These are phyloP conservation scores for Prolemur simus DNA, from an alignment of 2,113 vertebrate species.

Conservation along the genomic window DNA sequence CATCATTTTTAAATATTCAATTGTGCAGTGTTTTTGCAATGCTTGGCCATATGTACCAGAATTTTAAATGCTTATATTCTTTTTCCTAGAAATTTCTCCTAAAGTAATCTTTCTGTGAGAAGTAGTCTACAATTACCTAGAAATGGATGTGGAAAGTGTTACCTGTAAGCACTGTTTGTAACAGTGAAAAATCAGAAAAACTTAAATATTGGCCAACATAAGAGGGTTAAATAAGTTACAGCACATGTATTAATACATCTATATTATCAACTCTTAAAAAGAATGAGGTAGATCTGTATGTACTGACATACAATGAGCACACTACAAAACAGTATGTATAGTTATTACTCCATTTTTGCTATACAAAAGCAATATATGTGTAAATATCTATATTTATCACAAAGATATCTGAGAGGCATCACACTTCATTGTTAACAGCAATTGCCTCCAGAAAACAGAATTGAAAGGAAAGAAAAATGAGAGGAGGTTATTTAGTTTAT, in stretches of 20 bases:
- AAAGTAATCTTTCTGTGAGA: slow-evolving; percentile 3
- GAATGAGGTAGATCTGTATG: neutral
- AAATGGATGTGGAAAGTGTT: neutral
- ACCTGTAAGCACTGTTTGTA: neutral
- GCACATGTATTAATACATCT: neutral
- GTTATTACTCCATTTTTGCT: neutral
- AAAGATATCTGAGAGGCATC: neutral
- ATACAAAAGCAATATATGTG: neutral
- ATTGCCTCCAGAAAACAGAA: neutral
- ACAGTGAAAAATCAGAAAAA: slow-evolving; percentile 18
- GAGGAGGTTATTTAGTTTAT: neutral
- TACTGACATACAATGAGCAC: neutral
- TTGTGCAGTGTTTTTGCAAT: neutral
- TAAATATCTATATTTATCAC: neutral
- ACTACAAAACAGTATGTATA: neutral
- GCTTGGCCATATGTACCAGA: neutral
- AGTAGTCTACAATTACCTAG: neutral
- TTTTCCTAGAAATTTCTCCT: slow-evolving; percentile 14
- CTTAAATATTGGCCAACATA: neutral
- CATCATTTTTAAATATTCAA: neutral
- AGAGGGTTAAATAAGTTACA: neutral
- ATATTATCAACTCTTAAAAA: neutral
- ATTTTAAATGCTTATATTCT: slow-evolving; percentile 10
- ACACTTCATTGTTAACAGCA: neutral
- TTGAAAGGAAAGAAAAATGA: neutral